phyloP scores from a whole-genome alignment of 2,888 invertebrate genomes.

The Volucella zonaria region DNA sequence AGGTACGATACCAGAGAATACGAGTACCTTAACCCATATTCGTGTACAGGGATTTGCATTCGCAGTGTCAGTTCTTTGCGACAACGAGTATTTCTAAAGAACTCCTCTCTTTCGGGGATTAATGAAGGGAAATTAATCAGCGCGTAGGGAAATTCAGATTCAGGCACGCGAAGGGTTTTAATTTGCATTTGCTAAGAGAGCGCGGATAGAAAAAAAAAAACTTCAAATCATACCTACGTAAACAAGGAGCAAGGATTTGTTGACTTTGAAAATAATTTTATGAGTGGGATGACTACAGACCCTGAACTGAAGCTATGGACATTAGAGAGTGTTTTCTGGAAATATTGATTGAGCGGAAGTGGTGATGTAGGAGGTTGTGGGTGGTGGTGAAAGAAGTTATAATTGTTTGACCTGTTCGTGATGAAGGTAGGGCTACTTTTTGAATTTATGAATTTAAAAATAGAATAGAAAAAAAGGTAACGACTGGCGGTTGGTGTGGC shows the following conservation, averaged over 20 bases:
- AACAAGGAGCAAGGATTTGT: slow-evolving; percentile 26
- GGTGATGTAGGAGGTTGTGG: background rate
- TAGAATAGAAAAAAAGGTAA: too few species aligned
- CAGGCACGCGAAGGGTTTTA: slow-evolving; percentile 9
- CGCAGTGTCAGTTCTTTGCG: background rate
- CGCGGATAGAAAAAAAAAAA: background rate
- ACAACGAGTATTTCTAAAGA: background rate
- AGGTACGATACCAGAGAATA: too few species aligned
- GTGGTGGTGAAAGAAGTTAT: background rate
- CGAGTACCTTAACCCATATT: too few species aligned
- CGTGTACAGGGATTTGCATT: slow-evolving; percentile 33
- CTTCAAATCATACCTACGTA: slow-evolving; percentile 5
- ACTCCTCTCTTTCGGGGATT: slow-evolving; percentile 19
- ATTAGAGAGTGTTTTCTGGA: slow-evolving; percentile 17
- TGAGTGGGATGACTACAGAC: slow-evolving; percentile 22
- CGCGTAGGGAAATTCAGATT: background rate
- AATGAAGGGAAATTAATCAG: slow-evolving; percentile 56
- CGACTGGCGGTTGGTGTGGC: too few species aligned
- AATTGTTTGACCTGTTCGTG: too few species aligned
- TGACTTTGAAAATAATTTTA: slow-evolving; percentile 15
- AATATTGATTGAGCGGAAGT: slow-evolving; percentile 27
- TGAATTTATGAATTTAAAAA: too few species aligned
- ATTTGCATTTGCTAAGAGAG: slow-evolving; percentile 27
- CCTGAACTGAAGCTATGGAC: slow-evolving; percentile 2
- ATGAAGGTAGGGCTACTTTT: too few species aligned